These are phyloP conservation scores for Chunga burmeisteri DNA, from an alignment of 2,113 vertebrate species.

Conservation along the genomic window DNA sequence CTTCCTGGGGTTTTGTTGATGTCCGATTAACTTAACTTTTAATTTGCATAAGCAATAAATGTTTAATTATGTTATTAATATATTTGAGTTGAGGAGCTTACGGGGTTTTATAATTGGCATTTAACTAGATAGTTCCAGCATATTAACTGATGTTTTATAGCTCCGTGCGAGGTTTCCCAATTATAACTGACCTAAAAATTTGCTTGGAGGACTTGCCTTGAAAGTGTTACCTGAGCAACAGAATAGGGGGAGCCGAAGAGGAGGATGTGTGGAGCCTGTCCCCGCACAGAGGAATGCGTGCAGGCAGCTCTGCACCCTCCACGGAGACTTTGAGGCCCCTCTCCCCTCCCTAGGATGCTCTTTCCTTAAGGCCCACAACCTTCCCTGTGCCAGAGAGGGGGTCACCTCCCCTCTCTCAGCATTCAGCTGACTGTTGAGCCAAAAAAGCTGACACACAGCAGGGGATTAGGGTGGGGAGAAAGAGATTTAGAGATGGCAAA, in stretches of 20 bases:
- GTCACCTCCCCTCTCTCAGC: not conserved
- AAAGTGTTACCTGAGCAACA: conserved; percentile 40
- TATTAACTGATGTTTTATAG: conserved; percentile 70
- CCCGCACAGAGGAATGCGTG: fast-evolving
- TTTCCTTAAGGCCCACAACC: not conserved
- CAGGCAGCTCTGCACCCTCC: not conserved
- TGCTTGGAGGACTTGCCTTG: conserved; percentile 7
- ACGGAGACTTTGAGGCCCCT: not conserved
- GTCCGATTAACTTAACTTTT: conserved; percentile 74
- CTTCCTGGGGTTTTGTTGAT: conserved; percentile 64
- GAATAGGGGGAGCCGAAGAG: not conserved
- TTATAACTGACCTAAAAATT: conserved; percentile 66
- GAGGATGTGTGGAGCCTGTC: not conserved
- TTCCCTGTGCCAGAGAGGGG: not conserved
- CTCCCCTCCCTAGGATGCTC: not conserved
- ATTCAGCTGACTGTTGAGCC: not conserved
- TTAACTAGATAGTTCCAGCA: conserved; percentile 76
- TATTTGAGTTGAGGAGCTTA: conserved; percentile 71
- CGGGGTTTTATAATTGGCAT: conserved; percentile 76
- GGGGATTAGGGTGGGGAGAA: not conserved
- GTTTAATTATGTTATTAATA: conserved; percentile 82
- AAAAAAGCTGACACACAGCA: not conserved
- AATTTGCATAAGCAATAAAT: conserved; percentile 75
- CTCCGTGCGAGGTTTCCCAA: conserved; percentile 49
- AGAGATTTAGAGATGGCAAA: not conserved